Conservation (phyloP, 2,888 invertebrate genomes). For the Nephrotoma flavescens region DNA sequence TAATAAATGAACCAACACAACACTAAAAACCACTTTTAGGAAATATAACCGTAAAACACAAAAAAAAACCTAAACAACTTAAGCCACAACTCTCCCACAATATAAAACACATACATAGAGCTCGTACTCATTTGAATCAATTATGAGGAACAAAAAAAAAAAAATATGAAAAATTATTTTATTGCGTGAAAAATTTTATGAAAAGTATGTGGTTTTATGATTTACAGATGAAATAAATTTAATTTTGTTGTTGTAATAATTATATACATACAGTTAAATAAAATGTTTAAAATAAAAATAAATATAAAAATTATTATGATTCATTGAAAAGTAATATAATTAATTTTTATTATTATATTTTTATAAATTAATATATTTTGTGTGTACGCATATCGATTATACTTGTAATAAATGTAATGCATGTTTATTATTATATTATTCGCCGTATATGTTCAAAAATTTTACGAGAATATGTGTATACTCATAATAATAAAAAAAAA, state of each 20-base stretch:
- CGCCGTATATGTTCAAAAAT: neutral
- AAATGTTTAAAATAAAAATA: neutral
- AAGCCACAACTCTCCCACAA: neutral
- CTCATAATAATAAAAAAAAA: neutral
- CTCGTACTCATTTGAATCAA: neutral
- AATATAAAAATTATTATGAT: neutral
- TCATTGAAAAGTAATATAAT: neutral
- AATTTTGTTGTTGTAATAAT: neutral
- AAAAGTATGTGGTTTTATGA: neutral
- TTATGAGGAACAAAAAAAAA: neutral
- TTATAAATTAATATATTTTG: neutral
- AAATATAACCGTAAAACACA: neutral
- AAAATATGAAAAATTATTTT: neutral
- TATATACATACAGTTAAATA: neutral
- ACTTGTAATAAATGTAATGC: neutral
- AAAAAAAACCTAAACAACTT: neutral
- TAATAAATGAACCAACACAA: neutral
- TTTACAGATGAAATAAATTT: neutral
- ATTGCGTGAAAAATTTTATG: neutral
- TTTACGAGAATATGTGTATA: neutral
- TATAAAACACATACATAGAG: neutral
- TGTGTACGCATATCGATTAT: neutral
- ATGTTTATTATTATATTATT: neutral
- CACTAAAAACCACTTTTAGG: neutral
- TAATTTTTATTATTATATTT: neutral